A percentile compares a stretch with the other conserved stretches of the same genome.
Evolutionary conservation across 2,113 vertebrate genomes (phyloP).

Genomic region (Sturnus vulgaris): DNA sequence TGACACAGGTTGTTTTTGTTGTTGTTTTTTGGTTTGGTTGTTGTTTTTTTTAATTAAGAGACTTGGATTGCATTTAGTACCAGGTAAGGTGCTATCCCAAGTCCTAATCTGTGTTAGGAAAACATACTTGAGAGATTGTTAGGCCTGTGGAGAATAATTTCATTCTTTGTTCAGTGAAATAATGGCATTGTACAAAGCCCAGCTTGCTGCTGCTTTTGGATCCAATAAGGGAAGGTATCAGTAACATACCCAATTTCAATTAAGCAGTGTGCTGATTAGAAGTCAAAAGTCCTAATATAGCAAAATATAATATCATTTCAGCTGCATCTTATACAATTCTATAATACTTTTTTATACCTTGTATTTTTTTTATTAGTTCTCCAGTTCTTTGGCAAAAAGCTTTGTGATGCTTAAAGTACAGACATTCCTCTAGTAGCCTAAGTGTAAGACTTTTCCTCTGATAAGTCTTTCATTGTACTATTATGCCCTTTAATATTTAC

Average conservation of each 20-base stretch:
- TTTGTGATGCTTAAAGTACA: neutral
- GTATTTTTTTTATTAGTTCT: neutral
- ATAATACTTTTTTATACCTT: neutral
- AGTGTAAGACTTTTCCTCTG: neutral
- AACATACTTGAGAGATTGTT: neutral
- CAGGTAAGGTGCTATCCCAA: neutral
- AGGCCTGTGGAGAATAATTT: neutral
- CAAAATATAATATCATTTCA: neutral
- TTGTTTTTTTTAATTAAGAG: neutral
- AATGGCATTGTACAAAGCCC: neutral
- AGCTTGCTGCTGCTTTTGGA: neutral
- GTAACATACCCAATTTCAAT: neutral
- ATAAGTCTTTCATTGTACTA: neutral
- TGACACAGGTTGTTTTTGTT: neutral
- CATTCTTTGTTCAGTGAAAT: neutral
- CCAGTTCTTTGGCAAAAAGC: neutral
- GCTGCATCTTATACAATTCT: neutral
- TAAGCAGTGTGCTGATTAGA: neutral
- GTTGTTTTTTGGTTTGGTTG: no score
- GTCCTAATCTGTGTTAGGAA: neutral
- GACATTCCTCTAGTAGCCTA: neutral
- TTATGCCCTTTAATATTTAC: neutral
- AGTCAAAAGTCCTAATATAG: neutral
- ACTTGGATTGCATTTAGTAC: neutral
- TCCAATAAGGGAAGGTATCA: neutral